These are phyloP conservation scores for Argyra leucocephala DNA, from an alignment of 2,888 invertebrate genomes.

Conservation along the genomic window DNA sequence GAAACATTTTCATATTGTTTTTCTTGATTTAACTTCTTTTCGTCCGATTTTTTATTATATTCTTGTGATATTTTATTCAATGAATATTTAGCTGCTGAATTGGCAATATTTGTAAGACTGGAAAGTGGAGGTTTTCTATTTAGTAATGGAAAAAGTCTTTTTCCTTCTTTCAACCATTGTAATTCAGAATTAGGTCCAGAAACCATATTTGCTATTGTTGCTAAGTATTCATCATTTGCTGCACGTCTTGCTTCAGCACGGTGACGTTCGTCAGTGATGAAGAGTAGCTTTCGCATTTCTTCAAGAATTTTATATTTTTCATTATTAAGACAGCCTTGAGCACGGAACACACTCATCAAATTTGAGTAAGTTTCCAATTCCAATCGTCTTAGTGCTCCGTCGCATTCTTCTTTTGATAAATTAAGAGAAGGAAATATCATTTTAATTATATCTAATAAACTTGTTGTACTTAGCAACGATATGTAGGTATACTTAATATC, in stretches of 20 bases:
- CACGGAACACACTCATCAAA: slow-evolving; percentile 81
- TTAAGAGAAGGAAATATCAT: background rate
- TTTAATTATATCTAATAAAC: too few relatives aligned
- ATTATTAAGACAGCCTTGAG: slow-evolving; percentile 78
- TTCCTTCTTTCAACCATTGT: slow-evolving; percentile 82
- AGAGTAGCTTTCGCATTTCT: slow-evolving; percentile 70
- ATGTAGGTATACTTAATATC: too few relatives aligned
- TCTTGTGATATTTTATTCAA: slow-evolving; percentile 48
- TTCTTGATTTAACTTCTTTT: background rate
- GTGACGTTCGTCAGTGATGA: slow-evolving; percentile 84
- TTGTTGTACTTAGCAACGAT: too few relatives aligned
- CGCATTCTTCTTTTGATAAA: background rate
- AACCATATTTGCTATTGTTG: slow-evolving; percentile 80
- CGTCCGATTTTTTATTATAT: background rate
- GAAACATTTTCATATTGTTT: background rate
- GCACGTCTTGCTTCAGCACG: slow-evolving; percentile 85
- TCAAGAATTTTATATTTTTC: slow-evolving; percentile 75
- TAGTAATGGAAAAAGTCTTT: slow-evolving; percentile 71
- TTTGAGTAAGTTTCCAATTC: slow-evolving; percentile 88
- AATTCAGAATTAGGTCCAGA: slow-evolving; percentile 57
- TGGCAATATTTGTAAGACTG: slow-evolving; percentile 72
- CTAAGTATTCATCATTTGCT: slow-evolving; percentile 81
- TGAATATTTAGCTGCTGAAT: slow-evolving; percentile 61
- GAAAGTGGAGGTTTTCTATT: slow-evolving; percentile 70
- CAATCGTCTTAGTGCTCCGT: background rate